phyloP scores from a whole-genome alignment of 2,797 vertebrate genomes.

The Avahi laniger region DNA sequence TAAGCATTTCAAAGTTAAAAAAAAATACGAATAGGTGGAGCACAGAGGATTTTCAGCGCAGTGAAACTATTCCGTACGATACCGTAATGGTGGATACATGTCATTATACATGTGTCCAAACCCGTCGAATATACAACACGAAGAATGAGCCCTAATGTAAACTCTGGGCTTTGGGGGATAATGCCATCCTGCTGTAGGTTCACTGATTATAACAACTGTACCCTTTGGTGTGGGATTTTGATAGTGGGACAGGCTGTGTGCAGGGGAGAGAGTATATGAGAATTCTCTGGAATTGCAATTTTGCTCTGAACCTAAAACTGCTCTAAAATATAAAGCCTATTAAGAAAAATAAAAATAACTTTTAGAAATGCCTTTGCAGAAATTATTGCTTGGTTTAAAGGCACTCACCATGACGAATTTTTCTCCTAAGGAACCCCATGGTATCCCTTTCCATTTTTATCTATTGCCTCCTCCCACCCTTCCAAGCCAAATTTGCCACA shows the following conservation, averaged over 20 bases:
- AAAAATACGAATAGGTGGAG: neutral
- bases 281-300: neutral
- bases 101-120: neutral
- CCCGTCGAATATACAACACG: too few species aligned
- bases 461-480: neutral
- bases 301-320: neutral
- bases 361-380: neutral
- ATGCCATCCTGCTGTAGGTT: accelerated
- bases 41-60: neutral
- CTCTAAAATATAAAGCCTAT: neutral
- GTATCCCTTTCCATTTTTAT: neutral
- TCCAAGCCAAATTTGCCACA: neutral
- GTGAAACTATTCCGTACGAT: neutral
- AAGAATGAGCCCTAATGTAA: neutral
- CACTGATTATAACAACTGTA: neutral
- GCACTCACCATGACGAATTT: neutral
- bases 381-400: neutral
- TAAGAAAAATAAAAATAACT: neutral
- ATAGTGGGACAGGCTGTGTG: neutral
- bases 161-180: neutral
- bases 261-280: neutral
- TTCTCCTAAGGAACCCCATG: neutral
- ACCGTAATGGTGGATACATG: accelerated
- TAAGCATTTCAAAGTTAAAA: neutral
- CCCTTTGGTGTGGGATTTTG: neutral